Evolutionary conservation across 2,888 invertebrate species (phyloP).

Genomic region (Rhogogaster chlorosoma): DNA sequence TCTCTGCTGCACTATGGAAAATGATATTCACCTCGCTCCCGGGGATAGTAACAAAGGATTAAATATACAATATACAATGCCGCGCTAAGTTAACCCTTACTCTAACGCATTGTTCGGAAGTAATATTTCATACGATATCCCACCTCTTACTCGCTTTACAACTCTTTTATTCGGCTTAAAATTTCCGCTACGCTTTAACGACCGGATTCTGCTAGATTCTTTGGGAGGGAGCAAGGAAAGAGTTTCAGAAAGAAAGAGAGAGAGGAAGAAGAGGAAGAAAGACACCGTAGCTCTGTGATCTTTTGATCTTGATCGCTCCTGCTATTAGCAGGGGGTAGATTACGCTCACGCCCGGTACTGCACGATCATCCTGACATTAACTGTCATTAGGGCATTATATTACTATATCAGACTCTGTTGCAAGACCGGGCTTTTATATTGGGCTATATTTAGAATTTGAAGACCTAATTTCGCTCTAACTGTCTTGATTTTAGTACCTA

Average conservation of each 20-base stretch:
- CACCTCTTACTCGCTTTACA: constrained; percentile 20
- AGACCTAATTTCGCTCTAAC: constrained; percentile 25
- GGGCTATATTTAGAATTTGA: constrained; percentile 8
- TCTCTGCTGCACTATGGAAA: not conserved
- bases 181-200: constrained; percentile 27
- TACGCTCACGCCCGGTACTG: constrained; percentile 39
- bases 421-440: constrained; percentile 16
- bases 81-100: not conserved
- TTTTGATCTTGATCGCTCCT: constrained; percentile 53
- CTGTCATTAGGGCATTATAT: constrained; percentile 44
- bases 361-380: constrained; percentile 46
- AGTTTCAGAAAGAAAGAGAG: not conserved
- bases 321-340: constrained; percentile 54
- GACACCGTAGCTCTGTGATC: constrained; percentile 43
- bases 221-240: not conserved
- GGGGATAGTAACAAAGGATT: constrained; percentile 10
- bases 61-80: constrained; percentile 25
- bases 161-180: constrained; percentile 11
- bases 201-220: constrained; percentile 20
- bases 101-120: constrained; percentile 16
- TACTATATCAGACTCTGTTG: constrained; percentile 29
- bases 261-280: not conserved
- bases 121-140: constrained; percentile 29
- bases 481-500: constrained; percentile 12
- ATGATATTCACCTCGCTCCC: not conserved